phyloP scores from a whole-genome alignment of 2,888 invertebrate genomes.

The Girardia tigrina region DNA sequence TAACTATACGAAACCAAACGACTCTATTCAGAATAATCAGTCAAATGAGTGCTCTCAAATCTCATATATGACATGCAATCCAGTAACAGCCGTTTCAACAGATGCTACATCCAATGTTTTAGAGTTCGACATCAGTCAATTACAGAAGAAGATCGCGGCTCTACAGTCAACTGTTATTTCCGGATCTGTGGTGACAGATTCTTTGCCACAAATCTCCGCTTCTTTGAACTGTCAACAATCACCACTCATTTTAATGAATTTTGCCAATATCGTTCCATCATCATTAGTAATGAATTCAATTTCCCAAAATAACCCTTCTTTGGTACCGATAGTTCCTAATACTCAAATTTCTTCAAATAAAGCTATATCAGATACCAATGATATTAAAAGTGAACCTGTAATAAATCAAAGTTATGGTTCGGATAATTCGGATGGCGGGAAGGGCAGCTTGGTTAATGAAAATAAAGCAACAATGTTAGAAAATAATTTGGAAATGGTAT shows the following conservation, averaged over 20 bases:
- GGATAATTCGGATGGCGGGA: not conserved
- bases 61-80: not conserved
- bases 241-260: slow-evolving; percentile 1
- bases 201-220: slow-evolving; percentile 10
- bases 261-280: slow-evolving; percentile 4
- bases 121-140: not conserved
- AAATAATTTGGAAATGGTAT: slow-evolving; percentile 23
- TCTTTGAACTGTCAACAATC: slow-evolving; percentile 13
- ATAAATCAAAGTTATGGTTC: not conserved
- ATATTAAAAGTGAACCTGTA: not conserved
- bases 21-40: not conserved
- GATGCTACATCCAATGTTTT: not conserved
- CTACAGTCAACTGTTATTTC: not conserved
- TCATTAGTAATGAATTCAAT: slow-evolving; percentile 16
- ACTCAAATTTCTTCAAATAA: not conserved
- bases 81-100: not conserved
- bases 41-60: not conserved
- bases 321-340: not conserved
- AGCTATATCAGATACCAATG: not conserved
- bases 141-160: slow-evolving; percentile 15
- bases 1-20: not conserved
- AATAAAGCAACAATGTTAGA: no score
- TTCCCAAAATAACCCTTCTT: not conserved
- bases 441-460: not conserved
- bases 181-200: not conserved